phyloP scores from a whole-genome alignment of 30 jellyfish, hydroid and myxozoan species.

The Hydra vulgaris region DNA sequence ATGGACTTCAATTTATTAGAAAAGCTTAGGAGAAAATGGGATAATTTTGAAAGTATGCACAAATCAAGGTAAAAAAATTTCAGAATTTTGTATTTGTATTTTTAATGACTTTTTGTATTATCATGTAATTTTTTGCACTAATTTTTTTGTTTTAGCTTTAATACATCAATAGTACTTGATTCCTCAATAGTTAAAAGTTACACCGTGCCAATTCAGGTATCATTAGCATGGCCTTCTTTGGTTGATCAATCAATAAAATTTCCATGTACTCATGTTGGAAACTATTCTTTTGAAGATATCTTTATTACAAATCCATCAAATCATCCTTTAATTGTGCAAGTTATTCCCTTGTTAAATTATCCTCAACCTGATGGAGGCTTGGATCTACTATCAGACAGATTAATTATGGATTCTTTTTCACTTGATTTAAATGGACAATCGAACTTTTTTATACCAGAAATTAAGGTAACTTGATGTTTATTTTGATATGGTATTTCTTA shows the following conservation, averaged over 20 bases:
- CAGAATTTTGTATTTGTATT: neutral
- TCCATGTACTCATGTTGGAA: conserved; percentile 86
- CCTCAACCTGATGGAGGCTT: conserved; percentile 98
- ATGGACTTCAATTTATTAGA: conserved; percentile 72
- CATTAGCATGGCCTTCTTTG: conserved; percentile 88
- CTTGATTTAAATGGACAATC: conserved; percentile 73
- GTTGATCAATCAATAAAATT: conserved; percentile 91
- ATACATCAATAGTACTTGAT: conserved; percentile 54
- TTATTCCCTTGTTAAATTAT: conserved; percentile 56
- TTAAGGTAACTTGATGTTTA: conserved; percentile 40
- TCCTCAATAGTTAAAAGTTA: conserved; percentile 68
- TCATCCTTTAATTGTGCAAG: conserved; percentile 83
- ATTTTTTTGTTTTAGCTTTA: conserved; percentile 38
- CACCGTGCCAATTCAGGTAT: conserved; percentile 79
- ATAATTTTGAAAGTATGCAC: conserved; percentile 35
- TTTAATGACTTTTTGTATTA: neutral
- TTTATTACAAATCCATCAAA: conserved; percentile 84
- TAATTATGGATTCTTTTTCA: conserved; percentile 86
- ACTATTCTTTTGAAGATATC: conserved; percentile 58
- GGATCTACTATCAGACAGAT: conserved; percentile 93
- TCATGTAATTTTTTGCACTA: neutral
- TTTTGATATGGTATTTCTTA: neutral
- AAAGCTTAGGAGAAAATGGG: conserved; percentile 80
- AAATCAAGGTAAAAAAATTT: conserved; percentile 54
- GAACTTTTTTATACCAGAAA: conserved; percentile 56